Percentiles rank a stretch among this genome's conserved stretches.
Evolutionary conservation across 2,888 invertebrate species (phyloP).

Genomic region (Sphecodes monilicornis): DNA sequence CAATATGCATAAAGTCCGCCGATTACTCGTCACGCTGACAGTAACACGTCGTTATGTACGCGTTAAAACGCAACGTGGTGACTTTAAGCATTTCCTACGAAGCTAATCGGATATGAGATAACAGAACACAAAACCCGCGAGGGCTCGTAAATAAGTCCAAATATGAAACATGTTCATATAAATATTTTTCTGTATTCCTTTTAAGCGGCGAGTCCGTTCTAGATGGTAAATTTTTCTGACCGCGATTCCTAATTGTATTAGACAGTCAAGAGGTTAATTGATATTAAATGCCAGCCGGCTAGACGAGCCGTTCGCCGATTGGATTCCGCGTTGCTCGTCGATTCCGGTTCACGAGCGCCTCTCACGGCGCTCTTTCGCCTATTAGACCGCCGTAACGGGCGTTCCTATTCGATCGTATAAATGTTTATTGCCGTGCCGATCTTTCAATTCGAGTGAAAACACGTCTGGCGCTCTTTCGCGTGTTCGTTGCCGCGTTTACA

Average conservation of each 20-base stretch:
- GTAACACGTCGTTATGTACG: background rate
- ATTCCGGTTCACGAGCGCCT: constrained; percentile 14
- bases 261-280: background rate
- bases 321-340: constrained; percentile 28
- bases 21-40: background rate
- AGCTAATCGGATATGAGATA: constrained; percentile 1
- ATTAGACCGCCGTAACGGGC: constrained; percentile 28
- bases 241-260: background rate
- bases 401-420: constrained; percentile 30
- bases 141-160: background rate
- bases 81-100: background rate
- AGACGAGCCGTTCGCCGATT: background rate
- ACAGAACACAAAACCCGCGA: background rate
- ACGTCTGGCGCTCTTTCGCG: constrained; percentile 7
- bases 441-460: constrained; percentile 35
- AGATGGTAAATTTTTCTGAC: background rate
- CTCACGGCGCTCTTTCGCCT: constrained; percentile 25
- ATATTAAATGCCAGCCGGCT: background rate
- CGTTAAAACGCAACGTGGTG: background rate
- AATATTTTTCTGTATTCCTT: background rate
- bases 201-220: too few species aligned
- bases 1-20: background rate
- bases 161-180: background rate
- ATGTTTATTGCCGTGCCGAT: constrained; percentile 28
- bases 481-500: constrained; percentile 22